A percentile compares a stretch with the other conserved stretches of the same genome.
Evolutionary conservation across 2,113 vertebrate genomes (phyloP).

Genomic region (Merops nubicus): DNA sequence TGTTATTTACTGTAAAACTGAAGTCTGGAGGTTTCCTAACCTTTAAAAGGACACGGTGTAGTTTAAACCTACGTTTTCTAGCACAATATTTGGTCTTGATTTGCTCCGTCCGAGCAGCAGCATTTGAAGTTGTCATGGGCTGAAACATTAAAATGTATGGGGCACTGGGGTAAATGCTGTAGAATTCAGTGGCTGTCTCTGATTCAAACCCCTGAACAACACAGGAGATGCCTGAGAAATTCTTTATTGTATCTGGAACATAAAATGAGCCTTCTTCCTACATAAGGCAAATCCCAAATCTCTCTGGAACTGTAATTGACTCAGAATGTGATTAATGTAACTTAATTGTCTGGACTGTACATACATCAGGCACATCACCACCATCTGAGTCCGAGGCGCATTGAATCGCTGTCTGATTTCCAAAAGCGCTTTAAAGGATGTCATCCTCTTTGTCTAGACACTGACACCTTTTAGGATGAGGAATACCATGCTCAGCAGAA

Average conservation of each 20-base stretch:
- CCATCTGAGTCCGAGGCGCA: slow-evolving; percentile 59
- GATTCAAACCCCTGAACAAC: slow-evolving; percentile 15
- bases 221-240: slow-evolving; percentile 46
- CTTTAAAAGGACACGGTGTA: not conserved
- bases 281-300: slow-evolving; percentile 60
- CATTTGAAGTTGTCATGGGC: not conserved
- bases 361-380: slow-evolving; percentile 65
- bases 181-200: not conserved
- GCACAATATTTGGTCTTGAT: not conserved
- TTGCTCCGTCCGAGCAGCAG: not conserved
- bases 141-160: not conserved
- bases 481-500: not conserved
- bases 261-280: slow-evolving; percentile 56
- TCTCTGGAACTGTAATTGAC: slow-evolving; percentile 67
- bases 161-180: not conserved
- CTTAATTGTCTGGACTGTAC: slow-evolving; percentile 75
- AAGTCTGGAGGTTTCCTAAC: not conserved
- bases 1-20: not conserved
- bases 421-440: slow-evolving; percentile 61
- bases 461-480: slow-evolving; percentile 60
- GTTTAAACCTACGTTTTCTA: not conserved
- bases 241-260: slow-evolving; percentile 48
- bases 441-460: slow-evolving; percentile 62
- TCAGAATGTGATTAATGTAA: slow-evolving; percentile 74
- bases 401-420: slow-evolving; percentile 63